These are phyloP conservation scores for Dicrostonyx torquatus DNA, from an alignment of 2,797 vertebrate genomes.

Conservation along the genomic window DNA sequence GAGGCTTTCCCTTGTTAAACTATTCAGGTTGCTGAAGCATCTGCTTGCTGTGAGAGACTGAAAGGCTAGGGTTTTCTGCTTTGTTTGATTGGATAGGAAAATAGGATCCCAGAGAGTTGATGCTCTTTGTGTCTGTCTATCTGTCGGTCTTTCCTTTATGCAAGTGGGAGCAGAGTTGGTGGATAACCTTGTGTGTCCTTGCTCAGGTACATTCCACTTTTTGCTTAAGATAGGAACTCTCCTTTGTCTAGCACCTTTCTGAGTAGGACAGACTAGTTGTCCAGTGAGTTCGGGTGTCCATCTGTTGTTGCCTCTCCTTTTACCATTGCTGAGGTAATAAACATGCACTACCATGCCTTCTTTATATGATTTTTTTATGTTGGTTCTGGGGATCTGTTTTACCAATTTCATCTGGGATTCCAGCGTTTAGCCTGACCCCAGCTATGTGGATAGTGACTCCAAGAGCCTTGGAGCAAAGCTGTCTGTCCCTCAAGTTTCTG, in stretches of 20 bases:
- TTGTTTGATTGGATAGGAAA: not conserved
- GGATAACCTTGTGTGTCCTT: not conserved
- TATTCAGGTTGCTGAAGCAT: not conserved
- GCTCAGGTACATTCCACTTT: not conserved
- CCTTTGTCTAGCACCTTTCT: not conserved
- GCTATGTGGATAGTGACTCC: not conserved
- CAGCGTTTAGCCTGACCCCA: not conserved
- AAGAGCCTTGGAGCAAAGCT: not conserved
- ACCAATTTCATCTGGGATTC: not conserved
- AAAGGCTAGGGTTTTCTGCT: not conserved
- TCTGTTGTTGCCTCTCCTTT: not conserved
- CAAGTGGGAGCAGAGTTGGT: no score
- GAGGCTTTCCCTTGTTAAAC: not conserved
- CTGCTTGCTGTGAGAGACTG: not conserved
- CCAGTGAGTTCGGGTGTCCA: not conserved
- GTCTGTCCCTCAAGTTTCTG: accelerated
- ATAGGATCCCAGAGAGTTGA: not conserved
- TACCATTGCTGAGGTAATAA: not conserved
- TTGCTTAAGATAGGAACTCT: not conserved
- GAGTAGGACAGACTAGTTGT: not conserved
- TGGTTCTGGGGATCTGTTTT: not conserved
- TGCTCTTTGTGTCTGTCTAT: not conserved
- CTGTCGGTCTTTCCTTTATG: not conserved
- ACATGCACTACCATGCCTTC: not conserved
- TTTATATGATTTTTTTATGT: not conserved